Base-by-base conservation (phyloP, 1,140 invertebrate genomes). In the Zaprionus tsacasi region DNA sequence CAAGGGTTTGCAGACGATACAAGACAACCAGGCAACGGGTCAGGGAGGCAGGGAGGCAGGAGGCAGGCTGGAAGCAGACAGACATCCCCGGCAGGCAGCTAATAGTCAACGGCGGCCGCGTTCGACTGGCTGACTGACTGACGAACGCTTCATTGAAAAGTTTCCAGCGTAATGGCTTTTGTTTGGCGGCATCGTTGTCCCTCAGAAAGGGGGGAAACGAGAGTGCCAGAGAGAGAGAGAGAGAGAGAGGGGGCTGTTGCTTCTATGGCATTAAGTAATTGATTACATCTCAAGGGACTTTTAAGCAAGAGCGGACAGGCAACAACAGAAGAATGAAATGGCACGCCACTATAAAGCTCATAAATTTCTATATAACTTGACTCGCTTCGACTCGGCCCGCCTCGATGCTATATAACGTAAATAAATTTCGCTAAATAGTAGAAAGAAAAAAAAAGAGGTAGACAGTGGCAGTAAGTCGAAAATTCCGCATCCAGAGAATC, bases 241-340 rank as follows among this genome's bases (percentile, higher is more conserved):
- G 59, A 36, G n/a, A 13, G 27, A 7, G 6, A 30, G 27, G 21
- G 48, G 50, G 35, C 72, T 70, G 59, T 73, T 78, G 79, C 81
- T 83, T 87, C 83, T 88, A 89, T 91, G 79, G 83, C 91, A 91
- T 88, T 91, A 91, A 91, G 91, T 91, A 91, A 91, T 91, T 91
- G 91, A 91, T 91, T 91, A 91, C 91, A 91, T 91, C 91, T 91
- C 90, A 73, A 72, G 91, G 91, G 91, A 91, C 82, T 91, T 91
- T 90, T 87, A 91, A 91, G 89, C 85, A 89, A 88, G n/a, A 45
- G 83, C 85, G 70, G 59, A 38, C 65, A 68, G 38, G 27, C 48
- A 55, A 54, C 43, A 63, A 27, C 70, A 55, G 21, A 43, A 57
- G 72, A 76, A 77, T 73, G 76, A 83, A 89, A 89, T 83, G 80